Evolutionary conservation across 2,797 vertebrate genomes (phyloP), one percentile per base, ranked within the genome.

Genomic region (Nyctibius grandis): DNA sequence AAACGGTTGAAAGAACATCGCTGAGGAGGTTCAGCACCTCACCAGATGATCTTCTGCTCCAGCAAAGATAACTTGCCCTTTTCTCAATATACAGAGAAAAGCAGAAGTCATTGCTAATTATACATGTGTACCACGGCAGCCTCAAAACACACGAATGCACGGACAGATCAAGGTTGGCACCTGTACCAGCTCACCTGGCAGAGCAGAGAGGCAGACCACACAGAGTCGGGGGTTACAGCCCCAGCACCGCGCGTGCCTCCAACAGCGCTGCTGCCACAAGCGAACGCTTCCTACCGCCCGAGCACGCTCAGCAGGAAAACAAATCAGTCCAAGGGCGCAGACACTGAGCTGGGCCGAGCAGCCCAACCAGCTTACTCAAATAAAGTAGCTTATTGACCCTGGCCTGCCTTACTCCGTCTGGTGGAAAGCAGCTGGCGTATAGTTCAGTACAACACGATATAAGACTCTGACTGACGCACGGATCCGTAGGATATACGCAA

Each of bases 281-380:
- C 1, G 8, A 42, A 21, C 0, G 0, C 16, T 60, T 80, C 68
- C 63, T 16, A 33, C 29, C 11, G 0, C 4, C 25, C 4, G 0
- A 65, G 56, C 47, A 17, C 0, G 1, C 75, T 57, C 34, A 16
- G 29, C 13, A 29, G 36, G 64, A 65, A 80, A 74, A 80, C 1
- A 9, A 63, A 33, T 4, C 42, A 34, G 50, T 17, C 70, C 80
- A 36, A 76, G 67, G 54, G 67, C 5, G 0, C 57, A 50, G 28
- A 34, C 4, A 11, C 29, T 0, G 47, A 79, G 75, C 79, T 19
- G 28, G 42, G 70, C 68, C 22, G 1, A 63, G 60, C 61, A 50
- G 42, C 51, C 51, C 47, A 18, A 38, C n/a, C 54, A 59, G 38
- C 9, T 56, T 11, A 14, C 28, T 9, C 29, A 23, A 61, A 77